Conservation (phyloP, 2,888 invertebrate genomes). For the Drosophila peninsularis region DNA sequence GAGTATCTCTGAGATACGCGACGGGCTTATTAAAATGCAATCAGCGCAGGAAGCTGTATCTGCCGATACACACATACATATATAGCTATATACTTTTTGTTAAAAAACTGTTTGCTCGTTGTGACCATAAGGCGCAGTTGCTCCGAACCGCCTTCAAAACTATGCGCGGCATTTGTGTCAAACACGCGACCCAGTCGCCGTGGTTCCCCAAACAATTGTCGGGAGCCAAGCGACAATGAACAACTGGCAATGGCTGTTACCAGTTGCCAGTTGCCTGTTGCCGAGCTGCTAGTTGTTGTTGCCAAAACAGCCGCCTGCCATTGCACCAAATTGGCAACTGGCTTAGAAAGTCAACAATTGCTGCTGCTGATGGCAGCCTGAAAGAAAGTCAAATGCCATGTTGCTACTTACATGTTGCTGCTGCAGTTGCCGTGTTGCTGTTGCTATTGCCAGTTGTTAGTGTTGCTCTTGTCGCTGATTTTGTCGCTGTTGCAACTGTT, state of each 20-base stretch:
- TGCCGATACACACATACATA: constrained; percentile 13
- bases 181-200: constrained; percentile 78
- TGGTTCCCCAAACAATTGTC: constrained; percentile 60
- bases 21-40: constrained; percentile 73
- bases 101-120: constrained; percentile 50
- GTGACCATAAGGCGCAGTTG: constrained; percentile 72
- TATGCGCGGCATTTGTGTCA: constrained; percentile 78
- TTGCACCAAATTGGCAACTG: constrained; percentile 79
- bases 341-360: constrained; percentile 70
- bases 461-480: constrained; percentile 25
- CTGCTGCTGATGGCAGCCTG: constrained; percentile 39
- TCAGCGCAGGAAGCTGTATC: constrained; percentile 71
- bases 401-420: constrained; percentile 65
- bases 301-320: constrained; percentile 62
- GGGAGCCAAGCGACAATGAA: constrained; percentile 20
- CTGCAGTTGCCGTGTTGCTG: constrained; percentile 31
- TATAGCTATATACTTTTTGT: neutral
- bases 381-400: constrained; percentile 73
- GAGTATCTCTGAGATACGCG: constrained; percentile 53
- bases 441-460: constrained; percentile 39
- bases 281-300: constrained; percentile 37
- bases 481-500: constrained; percentile 28
- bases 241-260: constrained; percentile 26
- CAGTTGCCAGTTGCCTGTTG: constrained; percentile 35
- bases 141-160: constrained; percentile 78